phyloP scores from a whole-genome alignment of 2,113 vertebrate species.

The Oxyura jamaicensis region DNA sequence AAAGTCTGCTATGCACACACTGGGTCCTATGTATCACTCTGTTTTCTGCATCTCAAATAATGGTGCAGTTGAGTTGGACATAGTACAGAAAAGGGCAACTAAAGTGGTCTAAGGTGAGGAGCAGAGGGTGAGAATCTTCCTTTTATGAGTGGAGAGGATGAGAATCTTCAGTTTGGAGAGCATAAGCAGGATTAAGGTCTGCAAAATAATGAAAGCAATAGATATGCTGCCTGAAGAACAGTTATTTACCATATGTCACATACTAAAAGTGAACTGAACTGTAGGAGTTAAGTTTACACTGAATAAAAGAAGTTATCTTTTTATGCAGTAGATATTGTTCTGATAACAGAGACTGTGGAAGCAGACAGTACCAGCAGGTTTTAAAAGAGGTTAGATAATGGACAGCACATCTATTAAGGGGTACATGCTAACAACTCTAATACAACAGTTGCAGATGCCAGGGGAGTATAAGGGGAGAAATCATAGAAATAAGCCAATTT shows the following conservation, averaged over 20 bases:
- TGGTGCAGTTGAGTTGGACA: background rate
- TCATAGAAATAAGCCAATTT: background rate
- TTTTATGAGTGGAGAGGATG: background rate
- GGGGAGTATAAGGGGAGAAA: background rate
- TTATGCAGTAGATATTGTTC: background rate
- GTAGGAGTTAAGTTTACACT: background rate
- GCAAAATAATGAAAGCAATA: background rate
- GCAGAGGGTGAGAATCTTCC: background rate
- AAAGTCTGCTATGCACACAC: background rate
- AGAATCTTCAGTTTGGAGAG: background rate
- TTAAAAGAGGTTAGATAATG: slow-evolving; percentile 7
- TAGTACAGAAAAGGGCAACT: background rate
- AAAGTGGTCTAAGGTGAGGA: background rate
- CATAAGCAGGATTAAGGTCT: background rate
- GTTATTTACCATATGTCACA: background rate
- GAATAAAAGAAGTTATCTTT: background rate
- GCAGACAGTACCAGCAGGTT: background rate
- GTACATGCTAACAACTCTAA: background rate
- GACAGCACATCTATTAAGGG: background rate
- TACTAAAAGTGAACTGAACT: background rate
- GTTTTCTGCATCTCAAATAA: background rate
- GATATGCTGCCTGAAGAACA: background rate
- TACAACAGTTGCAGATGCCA: background rate
- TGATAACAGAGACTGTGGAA: background rate
- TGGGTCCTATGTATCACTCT: background rate